Evolutionary conservation across 2,797 vertebrate species (phyloP).

Genomic region (Sitta carolinensis): DNA sequence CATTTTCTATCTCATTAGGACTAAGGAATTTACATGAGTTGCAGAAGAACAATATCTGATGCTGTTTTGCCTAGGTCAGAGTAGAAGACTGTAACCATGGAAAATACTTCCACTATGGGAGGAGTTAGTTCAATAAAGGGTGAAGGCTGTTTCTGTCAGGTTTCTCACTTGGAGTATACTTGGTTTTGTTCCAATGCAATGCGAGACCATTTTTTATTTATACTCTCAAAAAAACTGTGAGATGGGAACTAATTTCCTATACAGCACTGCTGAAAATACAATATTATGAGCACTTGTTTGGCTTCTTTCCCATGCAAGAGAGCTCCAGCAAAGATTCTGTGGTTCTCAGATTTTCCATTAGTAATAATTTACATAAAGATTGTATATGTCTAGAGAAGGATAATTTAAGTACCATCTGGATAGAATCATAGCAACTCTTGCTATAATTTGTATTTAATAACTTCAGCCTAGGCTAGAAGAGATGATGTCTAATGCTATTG

Average conservation of each 20-base stretch:
- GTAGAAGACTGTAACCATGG: not conserved
- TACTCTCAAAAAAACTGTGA: not conserved
- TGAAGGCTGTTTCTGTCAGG: not conserved
- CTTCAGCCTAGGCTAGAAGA: not conserved
- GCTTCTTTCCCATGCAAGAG: conserved; percentile 17
- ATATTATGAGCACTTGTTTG: conserved; percentile 14
- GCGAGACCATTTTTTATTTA: not conserved
- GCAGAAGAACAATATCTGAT: not conserved
- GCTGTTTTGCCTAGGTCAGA: not conserved
- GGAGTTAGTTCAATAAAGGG: not conserved
- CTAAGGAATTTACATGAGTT: not conserved
- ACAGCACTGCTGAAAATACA: not conserved
- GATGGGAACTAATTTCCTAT: conserved; percentile 11
- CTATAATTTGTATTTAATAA: conserved; percentile 53
- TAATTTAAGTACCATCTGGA: conserved; percentile 35
- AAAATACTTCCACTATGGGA: not conserved
- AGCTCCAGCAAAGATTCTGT: not conserved
- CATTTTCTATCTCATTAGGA: not conserved
- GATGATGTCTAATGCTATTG: not conserved
- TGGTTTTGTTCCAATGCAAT: not conserved
- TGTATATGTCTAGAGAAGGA: conserved; percentile 6
- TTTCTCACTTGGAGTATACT: not conserved
- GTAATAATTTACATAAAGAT: conserved; percentile 41
- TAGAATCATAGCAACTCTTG: not conserved
- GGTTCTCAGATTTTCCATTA: conserved; percentile 54